These are phyloP conservation scores for Leptobrachium leishanense DNA, from an alignment of 2,113 vertebrate species.

Conservation along the genomic window DNA sequence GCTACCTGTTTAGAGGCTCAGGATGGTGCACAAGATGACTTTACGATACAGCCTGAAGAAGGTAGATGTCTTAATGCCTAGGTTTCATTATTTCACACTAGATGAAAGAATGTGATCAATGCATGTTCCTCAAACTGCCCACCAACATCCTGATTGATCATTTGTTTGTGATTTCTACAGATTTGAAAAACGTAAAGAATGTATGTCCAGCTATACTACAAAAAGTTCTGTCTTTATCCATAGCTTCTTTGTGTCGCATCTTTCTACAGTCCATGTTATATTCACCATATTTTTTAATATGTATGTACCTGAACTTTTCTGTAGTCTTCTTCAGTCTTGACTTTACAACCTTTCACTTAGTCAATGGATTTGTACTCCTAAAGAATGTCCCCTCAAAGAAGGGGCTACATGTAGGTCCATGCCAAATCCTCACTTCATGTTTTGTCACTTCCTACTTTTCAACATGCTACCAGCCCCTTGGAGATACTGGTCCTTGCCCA, in stretches of 20 bases:
- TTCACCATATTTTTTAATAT: background rate
- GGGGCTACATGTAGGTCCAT: slow-evolving; percentile 3
- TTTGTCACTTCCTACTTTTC: slow-evolving; percentile 74
- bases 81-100: background rate
- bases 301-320: background rate
- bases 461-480: slow-evolving; percentile 83
- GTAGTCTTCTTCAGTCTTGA: background rate
- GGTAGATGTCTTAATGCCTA: slow-evolving; percentile 67
- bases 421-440: slow-evolving; percentile 66
- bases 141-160: background rate
- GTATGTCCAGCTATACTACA: background rate
- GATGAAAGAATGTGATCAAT: background rate
- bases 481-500: slow-evolving; percentile 95
- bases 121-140: background rate
- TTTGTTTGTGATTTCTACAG: background rate
- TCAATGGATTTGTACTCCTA: background rate
- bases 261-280: background rate
- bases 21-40: slow-evolving; percentile 89
- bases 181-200: background rate
- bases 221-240: slow-evolving; percentile 3
- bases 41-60: slow-evolving; percentile 86
- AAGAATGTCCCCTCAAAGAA: background rate
- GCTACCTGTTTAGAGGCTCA: slow-evolving; percentile 94
- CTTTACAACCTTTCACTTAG: background rate
- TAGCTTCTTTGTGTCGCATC: slow-evolving; percentile 17